Evolutionary conservation across 2,113 vertebrate genomes (phyloP).

Genomic region (Etia nguti): DNA sequence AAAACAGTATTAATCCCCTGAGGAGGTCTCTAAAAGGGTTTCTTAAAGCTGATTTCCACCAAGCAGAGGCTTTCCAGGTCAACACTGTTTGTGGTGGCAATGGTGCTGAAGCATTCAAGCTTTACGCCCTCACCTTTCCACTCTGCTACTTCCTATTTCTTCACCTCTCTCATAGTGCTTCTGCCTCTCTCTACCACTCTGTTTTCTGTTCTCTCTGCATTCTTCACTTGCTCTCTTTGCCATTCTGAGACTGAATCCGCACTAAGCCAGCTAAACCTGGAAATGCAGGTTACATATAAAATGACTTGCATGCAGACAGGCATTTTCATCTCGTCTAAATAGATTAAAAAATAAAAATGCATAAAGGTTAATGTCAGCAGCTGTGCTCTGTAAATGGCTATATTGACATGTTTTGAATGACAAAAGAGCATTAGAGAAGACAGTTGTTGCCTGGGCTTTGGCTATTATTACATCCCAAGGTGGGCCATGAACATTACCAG

Average conservation of each 20-base stretch:
- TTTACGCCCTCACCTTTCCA: conserved; percentile 59
- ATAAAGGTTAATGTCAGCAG: neutral
- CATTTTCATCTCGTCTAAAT: neutral
- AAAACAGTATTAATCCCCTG: conserved; percentile 54
- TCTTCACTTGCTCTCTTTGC: neutral
- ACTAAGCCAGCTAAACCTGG: neutral
- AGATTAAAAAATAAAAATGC: neutral
- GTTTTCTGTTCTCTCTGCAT: neutral
- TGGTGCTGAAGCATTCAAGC: conserved; percentile 54
- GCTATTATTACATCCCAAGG: neutral
- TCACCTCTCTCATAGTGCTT: neutral
- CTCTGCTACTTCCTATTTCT: conserved; percentile 53
- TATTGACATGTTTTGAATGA: neutral
- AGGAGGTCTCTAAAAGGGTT: conserved; percentile 62
- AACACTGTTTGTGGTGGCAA: conserved; percentile 57
- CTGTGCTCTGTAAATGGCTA: neutral
- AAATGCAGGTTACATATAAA: neutral
- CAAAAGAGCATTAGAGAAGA: neutral
- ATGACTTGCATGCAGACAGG: neutral
- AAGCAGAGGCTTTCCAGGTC: conserved; percentile 54
- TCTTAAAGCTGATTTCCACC: conserved; percentile 59
- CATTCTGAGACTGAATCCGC: neutral
- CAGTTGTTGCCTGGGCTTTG: neutral
- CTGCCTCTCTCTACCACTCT: neutral
- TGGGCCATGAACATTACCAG: neutral